Evolutionary conservation across 2,888 invertebrate genomes (phyloP).

Genomic region (Trichogramma evanescens): DNA sequence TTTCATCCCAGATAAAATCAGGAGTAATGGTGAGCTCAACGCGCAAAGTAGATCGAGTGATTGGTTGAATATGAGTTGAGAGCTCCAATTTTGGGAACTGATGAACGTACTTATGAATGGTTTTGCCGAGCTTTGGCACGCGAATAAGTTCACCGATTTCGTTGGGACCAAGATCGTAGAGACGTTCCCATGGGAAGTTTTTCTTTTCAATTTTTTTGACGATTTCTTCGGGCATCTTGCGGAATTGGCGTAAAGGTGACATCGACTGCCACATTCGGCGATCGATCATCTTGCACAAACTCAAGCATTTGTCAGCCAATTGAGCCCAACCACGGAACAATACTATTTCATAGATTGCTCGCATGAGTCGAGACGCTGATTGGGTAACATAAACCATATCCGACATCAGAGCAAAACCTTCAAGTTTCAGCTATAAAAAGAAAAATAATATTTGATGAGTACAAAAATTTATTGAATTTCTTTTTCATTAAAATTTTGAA

Average conservation of each 20-base stretch:
- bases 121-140: slow-evolving; percentile 87
- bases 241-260: slow-evolving; percentile 94
- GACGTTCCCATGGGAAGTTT: slow-evolving; percentile 85
- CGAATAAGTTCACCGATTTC: slow-evolving; percentile 93
- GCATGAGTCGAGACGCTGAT: slow-evolving; percentile 86
- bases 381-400: slow-evolving; percentile 99
- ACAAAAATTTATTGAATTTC: not conserved
- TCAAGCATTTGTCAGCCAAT: slow-evolving; percentile 88
- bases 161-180: slow-evolving; percentile 93
- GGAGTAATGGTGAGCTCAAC: slow-evolving; percentile 97
- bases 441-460: not conserved
- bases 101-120: slow-evolving; percentile 91
- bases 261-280: slow-evolving; percentile 99
- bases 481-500: not conserved
- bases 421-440: slow-evolving; percentile 66
- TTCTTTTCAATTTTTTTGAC: slow-evolving; percentile 98
- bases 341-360: slow-evolving; percentile 97
- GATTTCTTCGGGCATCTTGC: slow-evolving; percentile 94
- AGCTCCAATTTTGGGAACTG: slow-evolving; percentile 95
- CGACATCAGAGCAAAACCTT: slow-evolving; percentile 97
- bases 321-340: slow-evolving; percentile 92
- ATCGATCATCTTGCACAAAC: slow-evolving; percentile 98
- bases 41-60: slow-evolving; percentile 84
- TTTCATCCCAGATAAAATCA: slow-evolving; percentile 99
- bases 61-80: slow-evolving; percentile 95